A percentile compares a stretch with the other conserved stretches of the same genome.
These are phyloP conservation scores for Hesperophylax magnus DNA, from an alignment of 1,140 invertebrate species.

Conservation along the genomic window DNA sequence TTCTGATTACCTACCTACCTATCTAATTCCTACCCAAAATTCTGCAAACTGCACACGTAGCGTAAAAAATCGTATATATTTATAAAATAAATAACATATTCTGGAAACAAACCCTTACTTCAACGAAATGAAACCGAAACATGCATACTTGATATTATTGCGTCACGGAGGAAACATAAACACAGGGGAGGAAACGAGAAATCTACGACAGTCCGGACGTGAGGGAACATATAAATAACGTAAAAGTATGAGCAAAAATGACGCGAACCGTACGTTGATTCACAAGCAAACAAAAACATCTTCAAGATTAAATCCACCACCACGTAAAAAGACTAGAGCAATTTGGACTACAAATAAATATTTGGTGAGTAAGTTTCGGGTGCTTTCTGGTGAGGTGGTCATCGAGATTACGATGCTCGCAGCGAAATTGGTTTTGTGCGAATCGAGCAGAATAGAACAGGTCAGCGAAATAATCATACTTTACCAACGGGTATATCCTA, in stretches of 20 bases:
- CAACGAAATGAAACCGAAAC: not conserved
- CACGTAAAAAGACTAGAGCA: not conserved
- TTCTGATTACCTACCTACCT: too few species aligned
- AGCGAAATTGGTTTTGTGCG: not conserved
- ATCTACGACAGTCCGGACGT: conserved; percentile 10
- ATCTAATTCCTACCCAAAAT: too few species aligned
- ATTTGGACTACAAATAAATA: not conserved
- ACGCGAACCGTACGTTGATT: not conserved
- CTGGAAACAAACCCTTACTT: not conserved
- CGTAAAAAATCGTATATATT: too few species aligned
- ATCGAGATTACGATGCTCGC: not conserved
- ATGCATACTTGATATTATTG: not conserved
- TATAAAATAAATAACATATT: not conserved
- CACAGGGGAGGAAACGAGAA: not conserved
- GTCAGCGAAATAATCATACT: conserved; percentile 7
- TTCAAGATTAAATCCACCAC: not conserved
- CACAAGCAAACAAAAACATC: conserved; percentile 6
- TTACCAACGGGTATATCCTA: not conserved
- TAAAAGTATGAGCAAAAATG: conserved; percentile 4
- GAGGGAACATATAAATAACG: conserved; percentile 20
- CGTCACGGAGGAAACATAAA: conserved; percentile 1
- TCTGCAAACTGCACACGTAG: too few species aligned
- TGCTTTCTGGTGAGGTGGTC: not conserved
- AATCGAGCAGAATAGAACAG: not conserved
- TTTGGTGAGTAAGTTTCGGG: not conserved